Evolutionary conservation across 2,113 vertebrate species (phyloP).

Genomic region (Archocentrus centrarchus): DNA sequence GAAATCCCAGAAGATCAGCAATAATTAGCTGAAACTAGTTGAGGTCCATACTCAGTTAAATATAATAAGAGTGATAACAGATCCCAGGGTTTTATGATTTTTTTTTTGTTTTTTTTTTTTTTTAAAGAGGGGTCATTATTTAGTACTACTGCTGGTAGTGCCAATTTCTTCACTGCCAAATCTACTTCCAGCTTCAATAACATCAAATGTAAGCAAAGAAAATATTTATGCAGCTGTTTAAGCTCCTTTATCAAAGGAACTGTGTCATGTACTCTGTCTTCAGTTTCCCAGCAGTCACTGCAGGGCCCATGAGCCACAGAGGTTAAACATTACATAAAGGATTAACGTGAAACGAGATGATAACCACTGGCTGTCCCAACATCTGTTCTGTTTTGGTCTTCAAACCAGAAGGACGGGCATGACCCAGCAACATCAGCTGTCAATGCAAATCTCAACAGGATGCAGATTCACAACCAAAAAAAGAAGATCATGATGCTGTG

Average conservation of each 20-base stretch:
- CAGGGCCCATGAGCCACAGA: conserved; percentile 8
- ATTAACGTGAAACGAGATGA: conserved; percentile 54
- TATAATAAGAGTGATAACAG: no score
- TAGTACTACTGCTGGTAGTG: not conserved
- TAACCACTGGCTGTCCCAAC: conserved; percentile 47
- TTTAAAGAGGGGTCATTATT: no score
- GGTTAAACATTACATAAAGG: conserved; percentile 66
- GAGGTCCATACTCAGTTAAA: no score
- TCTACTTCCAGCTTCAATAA: not conserved
- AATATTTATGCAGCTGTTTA: not conserved
- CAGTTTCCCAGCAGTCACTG: conserved; percentile 16
- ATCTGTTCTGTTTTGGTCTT: conserved; percentile 48
- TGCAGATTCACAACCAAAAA: not conserved
- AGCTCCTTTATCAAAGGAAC: not conserved
- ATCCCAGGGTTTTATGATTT: no score
- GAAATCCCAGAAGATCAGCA: no score
- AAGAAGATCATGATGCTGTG: not conserved
- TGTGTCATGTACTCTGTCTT: not conserved
- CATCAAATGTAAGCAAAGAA: not conserved
- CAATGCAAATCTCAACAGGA: not conserved
- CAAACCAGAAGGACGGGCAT: conserved; percentile 23
- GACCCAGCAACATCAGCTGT: conserved; percentile 41
- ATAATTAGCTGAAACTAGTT: no score
- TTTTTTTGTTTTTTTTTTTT: no score
- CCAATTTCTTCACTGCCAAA: not conserved